Evolutionary conservation across 1,140 invertebrate species (phyloP).

Genomic region (Cardiocondyla obscurior): DNA sequence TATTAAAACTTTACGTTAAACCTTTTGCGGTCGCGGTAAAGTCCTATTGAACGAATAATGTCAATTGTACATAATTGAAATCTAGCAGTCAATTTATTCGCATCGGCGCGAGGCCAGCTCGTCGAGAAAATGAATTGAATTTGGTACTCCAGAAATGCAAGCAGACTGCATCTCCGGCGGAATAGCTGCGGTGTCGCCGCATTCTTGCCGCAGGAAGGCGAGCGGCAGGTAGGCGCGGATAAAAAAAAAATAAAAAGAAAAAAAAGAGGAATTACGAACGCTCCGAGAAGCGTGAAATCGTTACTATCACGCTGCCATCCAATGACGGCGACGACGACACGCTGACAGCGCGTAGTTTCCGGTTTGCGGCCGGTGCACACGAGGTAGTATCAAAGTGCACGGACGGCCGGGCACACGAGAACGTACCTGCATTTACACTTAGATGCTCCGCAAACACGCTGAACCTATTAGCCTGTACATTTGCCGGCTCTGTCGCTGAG

Average conservation of each 20-base stretch:
- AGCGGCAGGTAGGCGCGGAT: neutral
- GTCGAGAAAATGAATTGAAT: neutral
- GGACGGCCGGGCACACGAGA: neutral
- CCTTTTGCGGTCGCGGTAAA: neutral
- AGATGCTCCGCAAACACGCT: slow-evolving; percentile 65
- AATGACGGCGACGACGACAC: neutral
- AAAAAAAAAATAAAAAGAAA: neutral
- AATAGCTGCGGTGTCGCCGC: slow-evolving; percentile 20
- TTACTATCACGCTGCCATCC: neutral
- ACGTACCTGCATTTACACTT: slow-evolving; percentile 57
- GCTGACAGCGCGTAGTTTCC: slow-evolving; percentile 14
- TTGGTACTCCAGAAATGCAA: slow-evolving; percentile 32
- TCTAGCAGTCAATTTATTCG: neutral
- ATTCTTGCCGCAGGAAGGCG: slow-evolving; percentile 17
- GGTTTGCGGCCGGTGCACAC: neutral
- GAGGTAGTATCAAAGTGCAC: slow-evolving; percentile 20
- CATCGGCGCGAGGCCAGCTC: neutral
- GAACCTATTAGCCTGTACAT: slow-evolving; percentile 65
- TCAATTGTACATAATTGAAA: neutral
- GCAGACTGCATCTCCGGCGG: neutral
- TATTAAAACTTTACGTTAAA: neutral
- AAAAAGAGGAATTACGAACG: neutral
- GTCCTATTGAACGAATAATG: neutral
- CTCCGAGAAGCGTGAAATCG: slow-evolving; percentile 34
- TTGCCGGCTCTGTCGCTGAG: slow-evolving; percentile 35